phyloP scores from a whole-genome alignment of 2,797 vertebrate species.

The Gephyroberyx darwinii region DNA sequence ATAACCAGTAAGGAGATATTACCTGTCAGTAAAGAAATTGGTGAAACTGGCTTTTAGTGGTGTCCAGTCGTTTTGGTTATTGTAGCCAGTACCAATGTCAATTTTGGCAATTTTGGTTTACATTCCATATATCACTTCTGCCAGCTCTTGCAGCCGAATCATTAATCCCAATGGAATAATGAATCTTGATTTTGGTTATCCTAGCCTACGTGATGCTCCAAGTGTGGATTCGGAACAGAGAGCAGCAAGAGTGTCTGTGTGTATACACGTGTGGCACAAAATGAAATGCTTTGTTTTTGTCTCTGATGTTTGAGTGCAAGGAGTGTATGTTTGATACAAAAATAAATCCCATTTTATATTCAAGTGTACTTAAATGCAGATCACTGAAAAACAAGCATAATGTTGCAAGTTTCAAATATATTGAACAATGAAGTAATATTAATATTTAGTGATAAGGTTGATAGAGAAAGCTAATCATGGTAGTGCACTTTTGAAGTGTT shows the following conservation, averaged over 20 bases:
- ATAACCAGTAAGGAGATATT: neutral
- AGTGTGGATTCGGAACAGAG: slow-evolving; percentile 35
- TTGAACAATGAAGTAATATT: slow-evolving; percentile 54
- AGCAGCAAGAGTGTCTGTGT: slow-evolving; percentile 65
- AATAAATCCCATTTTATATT: slow-evolving; percentile 70
- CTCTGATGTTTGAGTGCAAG: slow-evolving; percentile 35
- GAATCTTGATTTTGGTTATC: slow-evolving; percentile 34
- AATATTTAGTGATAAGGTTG: slow-evolving; percentile 44
- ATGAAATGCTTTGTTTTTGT: slow-evolving; percentile 37
- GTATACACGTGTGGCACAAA: slow-evolving; percentile 39
- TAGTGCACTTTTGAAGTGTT: slow-evolving; percentile 46
- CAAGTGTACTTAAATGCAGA: slow-evolving; percentile 83
- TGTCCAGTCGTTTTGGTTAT: too few relatives aligned
- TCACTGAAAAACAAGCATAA: slow-evolving; percentile 52
- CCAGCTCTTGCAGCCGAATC: neutral
- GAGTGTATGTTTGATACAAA: slow-evolving; percentile 45
- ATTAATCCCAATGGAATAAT: neutral
- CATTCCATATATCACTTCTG: too few relatives aligned
- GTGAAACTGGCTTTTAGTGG: neutral
- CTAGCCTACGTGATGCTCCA: slow-evolving; percentile 32
- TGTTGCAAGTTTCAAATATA: slow-evolving; percentile 69
- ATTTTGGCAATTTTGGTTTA: neutral
- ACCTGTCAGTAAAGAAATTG: neutral
- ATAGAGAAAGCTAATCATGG: slow-evolving; percentile 47
- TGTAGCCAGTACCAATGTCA: neutral